Evolutionary conservation across 2,113 vertebrate species (phyloP).

Genomic region (Pygoscelis antarcticus): DNA sequence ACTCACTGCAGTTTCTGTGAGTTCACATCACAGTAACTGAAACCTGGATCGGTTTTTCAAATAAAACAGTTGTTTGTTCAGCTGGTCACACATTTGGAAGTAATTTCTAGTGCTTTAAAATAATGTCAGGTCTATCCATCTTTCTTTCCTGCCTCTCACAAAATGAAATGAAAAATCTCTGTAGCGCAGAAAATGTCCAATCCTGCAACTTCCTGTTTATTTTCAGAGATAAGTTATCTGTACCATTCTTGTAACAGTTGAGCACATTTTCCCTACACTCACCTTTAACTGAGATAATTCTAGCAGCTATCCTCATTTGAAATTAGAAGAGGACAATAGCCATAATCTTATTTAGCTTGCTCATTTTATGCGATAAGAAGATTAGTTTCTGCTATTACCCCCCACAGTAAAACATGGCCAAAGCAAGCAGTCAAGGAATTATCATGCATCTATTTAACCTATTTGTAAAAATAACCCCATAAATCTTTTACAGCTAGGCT

Average conservation of each 20-base stretch:
- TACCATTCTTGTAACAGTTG: not conserved
- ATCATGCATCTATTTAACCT: not conserved
- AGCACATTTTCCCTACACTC: not conserved
- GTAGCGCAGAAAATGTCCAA: not conserved
- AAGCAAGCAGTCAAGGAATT: not conserved
- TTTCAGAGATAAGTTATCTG: not conserved
- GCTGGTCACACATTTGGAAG: not conserved
- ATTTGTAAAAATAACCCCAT: not conserved
- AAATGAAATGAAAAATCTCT: not conserved
- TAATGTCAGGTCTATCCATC: not conserved
- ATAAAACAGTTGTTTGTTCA: slow-evolving; percentile 2
- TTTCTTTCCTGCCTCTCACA: not conserved
- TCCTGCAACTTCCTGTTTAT: not conserved
- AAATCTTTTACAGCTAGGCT: not conserved
- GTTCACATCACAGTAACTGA: not conserved
- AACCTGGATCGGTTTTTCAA: not conserved
- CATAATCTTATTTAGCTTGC: not conserved
- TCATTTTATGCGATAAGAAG: not conserved
- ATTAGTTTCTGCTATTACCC: not conserved
- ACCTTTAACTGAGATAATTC: not conserved
- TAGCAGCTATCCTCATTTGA: not conserved
- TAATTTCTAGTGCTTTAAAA: slow-evolving; percentile 17
- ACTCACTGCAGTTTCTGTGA: not conserved
- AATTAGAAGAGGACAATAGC: not conserved
- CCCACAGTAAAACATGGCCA: not conserved